Percentiles rank a stretch among this genome's conserved stretches.
Conservation (phyloP, 1,140 invertebrate genomes). For the Drosophila ananassae region DNA sequence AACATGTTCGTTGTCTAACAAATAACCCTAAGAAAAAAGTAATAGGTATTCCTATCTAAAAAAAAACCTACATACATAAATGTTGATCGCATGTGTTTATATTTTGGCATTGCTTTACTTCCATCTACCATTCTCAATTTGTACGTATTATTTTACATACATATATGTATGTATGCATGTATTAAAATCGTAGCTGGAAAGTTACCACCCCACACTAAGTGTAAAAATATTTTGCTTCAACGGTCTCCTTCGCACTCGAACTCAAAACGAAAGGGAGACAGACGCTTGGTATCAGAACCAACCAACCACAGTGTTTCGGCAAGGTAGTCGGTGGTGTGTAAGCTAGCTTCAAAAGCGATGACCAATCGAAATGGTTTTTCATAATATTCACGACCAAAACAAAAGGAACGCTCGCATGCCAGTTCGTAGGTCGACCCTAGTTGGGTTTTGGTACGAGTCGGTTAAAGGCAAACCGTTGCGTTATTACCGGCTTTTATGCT, state of each 20-base stretch:
- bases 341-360: background rate
- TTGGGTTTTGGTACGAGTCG: conserved; percentile 28
- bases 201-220: background rate
- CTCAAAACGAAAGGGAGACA: conserved; percentile 15
- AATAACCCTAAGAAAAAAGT: background rate
- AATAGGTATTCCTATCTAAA: background rate
- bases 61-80: background rate
- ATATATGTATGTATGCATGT: background rate
- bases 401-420: conserved; percentile 6
- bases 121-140: background rate
- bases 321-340: conserved; percentile 24
- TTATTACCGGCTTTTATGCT: conserved; percentile 35
- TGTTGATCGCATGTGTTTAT: background rate
- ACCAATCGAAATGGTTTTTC: conserved; percentile 46
- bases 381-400: conserved; percentile 4
- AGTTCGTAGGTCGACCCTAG: conserved; percentile 10
- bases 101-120: background rate
- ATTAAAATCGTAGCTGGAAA: conserved; percentile 1
- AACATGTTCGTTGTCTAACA: conserved; percentile 2
- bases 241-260: background rate
- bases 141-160: background rate
- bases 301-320: conserved; percentile 45
- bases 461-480: conserved; percentile 37
- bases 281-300: background rate
- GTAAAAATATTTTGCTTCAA: background rate